These are phyloP conservation scores for Spisula solida DNA, from an alignment of 2,888 invertebrate species.

Conservation along the genomic window DNA sequence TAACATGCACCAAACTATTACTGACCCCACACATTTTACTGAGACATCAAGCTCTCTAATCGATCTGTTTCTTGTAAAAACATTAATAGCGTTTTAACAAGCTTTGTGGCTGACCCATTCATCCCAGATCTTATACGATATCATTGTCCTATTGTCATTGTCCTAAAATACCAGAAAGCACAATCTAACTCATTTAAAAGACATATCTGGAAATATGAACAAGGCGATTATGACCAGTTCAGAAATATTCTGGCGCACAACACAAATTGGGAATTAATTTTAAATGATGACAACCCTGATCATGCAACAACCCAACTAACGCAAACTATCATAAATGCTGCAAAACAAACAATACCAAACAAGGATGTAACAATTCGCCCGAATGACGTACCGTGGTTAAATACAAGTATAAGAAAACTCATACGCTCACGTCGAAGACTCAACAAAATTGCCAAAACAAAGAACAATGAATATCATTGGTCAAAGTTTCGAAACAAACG, in stretches of 20 bases:
- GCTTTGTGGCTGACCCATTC: constrained; percentile 7
- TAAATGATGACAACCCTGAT: too few species aligned
- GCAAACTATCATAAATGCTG: not conserved
- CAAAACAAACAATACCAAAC: not conserved
- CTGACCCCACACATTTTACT: not conserved
- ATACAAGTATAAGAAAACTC: not conserved
- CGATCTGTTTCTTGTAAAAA: not conserved
- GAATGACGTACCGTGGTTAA: not conserved
- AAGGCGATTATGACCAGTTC: not conserved
- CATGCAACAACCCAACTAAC: not conserved
- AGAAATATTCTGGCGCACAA: too few species aligned
- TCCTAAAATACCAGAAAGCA: not conserved
- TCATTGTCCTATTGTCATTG: constrained; percentile 21
- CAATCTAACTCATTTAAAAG: not conserved
- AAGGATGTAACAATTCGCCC: not conserved
- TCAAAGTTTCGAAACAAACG: not conserved
- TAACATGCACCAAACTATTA: not conserved
- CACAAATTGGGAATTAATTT: too few species aligned
- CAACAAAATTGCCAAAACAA: not conserved
- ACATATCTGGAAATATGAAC: not conserved
- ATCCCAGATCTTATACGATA: constrained; percentile 2
- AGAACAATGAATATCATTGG: not conserved
- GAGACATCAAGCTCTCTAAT: not conserved
- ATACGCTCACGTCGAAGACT: not conserved
- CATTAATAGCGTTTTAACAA: not conserved